Evolutionary conservation across 2,113 vertebrate genomes (phyloP).

Genomic region (Oreochromis aureus): DNA sequence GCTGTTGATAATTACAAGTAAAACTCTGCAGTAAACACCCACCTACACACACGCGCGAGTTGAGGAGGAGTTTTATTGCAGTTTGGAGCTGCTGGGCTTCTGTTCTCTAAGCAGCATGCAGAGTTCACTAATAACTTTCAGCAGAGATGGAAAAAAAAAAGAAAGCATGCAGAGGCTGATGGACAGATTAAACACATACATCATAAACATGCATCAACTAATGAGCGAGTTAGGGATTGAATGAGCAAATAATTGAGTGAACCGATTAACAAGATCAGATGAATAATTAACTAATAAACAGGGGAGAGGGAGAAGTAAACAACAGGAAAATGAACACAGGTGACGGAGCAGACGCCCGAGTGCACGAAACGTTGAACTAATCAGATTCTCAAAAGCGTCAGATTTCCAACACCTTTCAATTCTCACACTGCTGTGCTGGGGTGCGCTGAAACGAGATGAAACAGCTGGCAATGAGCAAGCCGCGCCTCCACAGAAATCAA

Average conservation of each 20-base stretch:
- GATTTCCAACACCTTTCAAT: neutral
- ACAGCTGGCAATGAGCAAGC: neutral
- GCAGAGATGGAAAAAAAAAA: neutral
- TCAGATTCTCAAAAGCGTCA: neutral
- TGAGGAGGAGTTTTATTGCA: neutral
- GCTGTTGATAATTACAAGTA: constrained; percentile 52
- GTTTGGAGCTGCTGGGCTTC: constrained; percentile 9
- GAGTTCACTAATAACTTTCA: constrained; percentile 25
- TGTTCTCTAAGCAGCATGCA: constrained; percentile 1
- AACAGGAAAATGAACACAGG: constrained; percentile 6
- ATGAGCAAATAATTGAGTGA: constrained; percentile 12
- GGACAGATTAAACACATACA: neutral
- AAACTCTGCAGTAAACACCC: constrained; percentile 42
- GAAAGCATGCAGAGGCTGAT: neutral
- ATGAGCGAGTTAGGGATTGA: neutral
- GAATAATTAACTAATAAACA: constrained; percentile 1
- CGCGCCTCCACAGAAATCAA: neutral
- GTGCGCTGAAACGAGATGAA: neutral
- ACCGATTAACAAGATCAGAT: neutral
- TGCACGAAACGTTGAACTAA: neutral
- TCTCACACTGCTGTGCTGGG: neutral
- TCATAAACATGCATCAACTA: neutral
- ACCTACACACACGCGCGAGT: neutral
- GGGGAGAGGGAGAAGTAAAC: neutral
- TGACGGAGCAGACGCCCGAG: neutral